Percentiles rank a stretch among this genome's conserved stretches.
phyloP scores from a whole-genome alignment of 2,888 invertebrate genomes.

The Papilio protenor region DNA sequence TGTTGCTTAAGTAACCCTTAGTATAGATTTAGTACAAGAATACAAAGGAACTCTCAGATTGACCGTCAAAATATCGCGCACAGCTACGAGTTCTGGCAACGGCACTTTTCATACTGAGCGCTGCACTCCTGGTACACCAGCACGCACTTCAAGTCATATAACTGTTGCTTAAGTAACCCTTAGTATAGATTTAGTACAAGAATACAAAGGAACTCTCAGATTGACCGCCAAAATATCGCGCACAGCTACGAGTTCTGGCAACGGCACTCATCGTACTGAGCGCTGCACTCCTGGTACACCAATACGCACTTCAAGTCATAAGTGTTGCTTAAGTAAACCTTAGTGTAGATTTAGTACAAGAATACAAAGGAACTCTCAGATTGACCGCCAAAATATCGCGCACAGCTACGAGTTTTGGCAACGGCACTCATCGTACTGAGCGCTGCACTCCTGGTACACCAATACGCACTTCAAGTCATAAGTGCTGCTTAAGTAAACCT shows the following conservation, averaged over 20 bases:
- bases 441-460: conserved; percentile 69
- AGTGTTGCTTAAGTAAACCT: not conserved
- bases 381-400: conserved; percentile 13
- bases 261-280: conserved; percentile 66
- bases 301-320: not conserved
- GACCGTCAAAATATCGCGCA: conserved; percentile 54
- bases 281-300: conserved; percentile 69
- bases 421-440: conserved; percentile 66
- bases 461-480: too few species aligned
- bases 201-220: not conserved
- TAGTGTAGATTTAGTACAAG: not conserved
- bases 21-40: not conserved
- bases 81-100: conserved; percentile 57
- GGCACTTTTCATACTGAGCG: conserved; percentile 65
- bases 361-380: not conserved
- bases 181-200: not conserved
- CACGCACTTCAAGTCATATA: not conserved
- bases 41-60: not conserved
- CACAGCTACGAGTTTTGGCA: conserved; percentile 62
- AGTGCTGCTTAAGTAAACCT: not conserved
- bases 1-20: not conserved
- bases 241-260: conserved; percentile 62
- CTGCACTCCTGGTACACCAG: conserved; percentile 69
- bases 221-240: conserved; percentile 14
- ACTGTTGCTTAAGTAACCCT: not conserved